Conservation (phyloP, 2,113 vertebrate species). For the Spea multiplicata region DNA sequence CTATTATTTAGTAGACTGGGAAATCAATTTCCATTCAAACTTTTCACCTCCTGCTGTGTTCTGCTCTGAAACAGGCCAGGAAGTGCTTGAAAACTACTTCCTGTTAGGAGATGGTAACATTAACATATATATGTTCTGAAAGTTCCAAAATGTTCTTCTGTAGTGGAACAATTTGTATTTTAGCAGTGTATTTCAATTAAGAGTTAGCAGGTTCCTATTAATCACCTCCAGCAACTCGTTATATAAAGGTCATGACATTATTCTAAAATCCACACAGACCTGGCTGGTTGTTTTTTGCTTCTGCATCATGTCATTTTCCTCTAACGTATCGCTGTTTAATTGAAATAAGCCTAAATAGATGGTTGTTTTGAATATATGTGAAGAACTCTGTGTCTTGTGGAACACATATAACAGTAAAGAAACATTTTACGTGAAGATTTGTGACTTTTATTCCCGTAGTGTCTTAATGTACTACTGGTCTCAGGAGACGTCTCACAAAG, state of each 20-base stretch:
- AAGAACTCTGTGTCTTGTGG: constrained; percentile 3
- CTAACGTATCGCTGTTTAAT: not conserved
- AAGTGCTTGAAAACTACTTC: too few species aligned
- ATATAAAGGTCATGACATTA: not conserved
- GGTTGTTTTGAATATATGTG: not conserved
- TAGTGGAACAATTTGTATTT: too few species aligned
- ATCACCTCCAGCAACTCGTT: not conserved
- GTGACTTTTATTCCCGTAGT: constrained; percentile 23
- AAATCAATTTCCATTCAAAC: too few species aligned
- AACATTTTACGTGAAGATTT: constrained; percentile 30
- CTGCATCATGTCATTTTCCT: too few species aligned
- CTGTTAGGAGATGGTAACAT: too few species aligned
- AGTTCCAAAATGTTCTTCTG: too few species aligned
- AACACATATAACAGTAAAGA: constrained; percentile 17
- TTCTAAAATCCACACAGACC: not conserved
- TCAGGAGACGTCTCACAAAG: constrained; percentile 19
- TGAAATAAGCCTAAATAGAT: constrained; percentile 20
- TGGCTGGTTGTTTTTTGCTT: not conserved
- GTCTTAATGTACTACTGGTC: constrained; percentile 29
- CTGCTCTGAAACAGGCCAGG: too few species aligned
- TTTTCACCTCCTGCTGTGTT: too few species aligned
- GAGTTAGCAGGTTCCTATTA: not conserved
- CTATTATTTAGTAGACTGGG: too few species aligned
- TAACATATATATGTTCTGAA: too few species aligned
- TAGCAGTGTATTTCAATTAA: not conserved